These are phyloP conservation scores for Euglossa dilemma DNA, from an alignment of 1,140 invertebrate genomes.

Conservation along the genomic window DNA sequence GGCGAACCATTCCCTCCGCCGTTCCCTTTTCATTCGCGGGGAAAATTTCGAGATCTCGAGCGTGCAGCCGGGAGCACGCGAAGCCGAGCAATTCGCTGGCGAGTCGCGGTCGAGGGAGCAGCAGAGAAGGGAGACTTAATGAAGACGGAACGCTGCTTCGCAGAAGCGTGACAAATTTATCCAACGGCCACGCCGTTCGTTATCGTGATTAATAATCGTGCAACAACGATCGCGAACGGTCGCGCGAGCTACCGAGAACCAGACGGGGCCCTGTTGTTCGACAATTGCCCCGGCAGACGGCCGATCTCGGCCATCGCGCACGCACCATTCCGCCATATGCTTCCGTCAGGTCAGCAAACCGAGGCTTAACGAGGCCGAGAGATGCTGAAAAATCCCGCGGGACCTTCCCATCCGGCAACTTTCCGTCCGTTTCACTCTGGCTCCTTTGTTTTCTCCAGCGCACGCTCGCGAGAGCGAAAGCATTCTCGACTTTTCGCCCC, in stretches of 20 bases:
- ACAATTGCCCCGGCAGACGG: conserved; percentile 59
- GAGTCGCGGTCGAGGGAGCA: not conserved
- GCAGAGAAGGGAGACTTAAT: not conserved
- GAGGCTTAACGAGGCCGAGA: conserved; percentile 45
- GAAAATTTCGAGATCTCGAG: not conserved
- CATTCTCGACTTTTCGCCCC: too few relatives aligned
- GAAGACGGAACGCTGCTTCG: conserved; percentile 44
- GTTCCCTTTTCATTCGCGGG: too few relatives aligned
- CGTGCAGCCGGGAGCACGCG: not conserved
- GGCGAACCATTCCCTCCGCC: too few relatives aligned
- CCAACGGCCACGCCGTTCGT: conserved; percentile 34
- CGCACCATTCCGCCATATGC: conserved; percentile 10
- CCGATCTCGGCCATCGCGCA: conserved; percentile 22
- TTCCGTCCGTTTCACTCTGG: not conserved
- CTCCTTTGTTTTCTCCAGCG: not conserved
- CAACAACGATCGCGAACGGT: conserved; percentile 3
- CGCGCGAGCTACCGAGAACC: conserved; percentile 33
- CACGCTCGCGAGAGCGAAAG: too few relatives aligned
- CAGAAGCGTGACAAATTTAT: conserved; percentile 36
- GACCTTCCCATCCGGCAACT: too few relatives aligned
- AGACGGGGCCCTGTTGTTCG: conserved; percentile 24
- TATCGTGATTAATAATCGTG: conserved; percentile 60
- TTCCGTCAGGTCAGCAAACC: conserved; percentile 19
- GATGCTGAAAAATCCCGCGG: conserved; percentile 11
- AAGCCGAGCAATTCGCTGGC: not conserved